These are phyloP conservation scores for Catharus fuscescens DNA, from an alignment of 2,113 vertebrate species.

Conservation along the genomic window DNA sequence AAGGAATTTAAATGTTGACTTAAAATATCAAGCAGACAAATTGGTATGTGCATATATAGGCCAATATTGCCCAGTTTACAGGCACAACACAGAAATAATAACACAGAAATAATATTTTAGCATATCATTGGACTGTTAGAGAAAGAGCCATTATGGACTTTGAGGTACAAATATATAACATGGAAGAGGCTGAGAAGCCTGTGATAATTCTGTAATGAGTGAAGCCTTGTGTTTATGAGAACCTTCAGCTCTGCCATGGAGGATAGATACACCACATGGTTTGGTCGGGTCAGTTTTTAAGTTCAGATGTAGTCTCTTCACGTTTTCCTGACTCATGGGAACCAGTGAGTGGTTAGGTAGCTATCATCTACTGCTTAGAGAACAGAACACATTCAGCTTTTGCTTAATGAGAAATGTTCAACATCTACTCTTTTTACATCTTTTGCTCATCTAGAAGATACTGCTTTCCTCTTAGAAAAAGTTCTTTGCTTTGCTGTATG, in stretches of 20 bases:
- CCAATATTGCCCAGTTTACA: background rate
- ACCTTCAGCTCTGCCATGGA: background rate
- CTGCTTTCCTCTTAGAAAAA: background rate
- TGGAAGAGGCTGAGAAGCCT: background rate
- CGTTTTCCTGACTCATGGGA: background rate
- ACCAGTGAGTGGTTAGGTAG: background rate
- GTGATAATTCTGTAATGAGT: background rate
- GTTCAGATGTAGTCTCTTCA: background rate
- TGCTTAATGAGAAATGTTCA: background rate
- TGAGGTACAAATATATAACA: background rate
- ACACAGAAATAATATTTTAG: background rate
- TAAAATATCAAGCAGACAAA: background rate
- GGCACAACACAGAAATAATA: background rate
- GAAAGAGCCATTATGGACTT: background rate
- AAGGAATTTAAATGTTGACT: background rate
- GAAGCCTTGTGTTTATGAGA: background rate
- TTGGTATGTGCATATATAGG: background rate
- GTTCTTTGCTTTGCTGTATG: background rate
- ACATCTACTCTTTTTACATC: rapidly evolving
- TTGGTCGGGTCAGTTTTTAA: background rate
- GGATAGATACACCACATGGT: rapidly evolving
- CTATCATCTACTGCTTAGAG: background rate
- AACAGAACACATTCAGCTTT: background rate
- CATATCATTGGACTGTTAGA: background rate
- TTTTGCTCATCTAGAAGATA: background rate